Base-by-base conservation (phyloP, 2,113 vertebrate species). In the Fulmarus glacialis region DNA sequence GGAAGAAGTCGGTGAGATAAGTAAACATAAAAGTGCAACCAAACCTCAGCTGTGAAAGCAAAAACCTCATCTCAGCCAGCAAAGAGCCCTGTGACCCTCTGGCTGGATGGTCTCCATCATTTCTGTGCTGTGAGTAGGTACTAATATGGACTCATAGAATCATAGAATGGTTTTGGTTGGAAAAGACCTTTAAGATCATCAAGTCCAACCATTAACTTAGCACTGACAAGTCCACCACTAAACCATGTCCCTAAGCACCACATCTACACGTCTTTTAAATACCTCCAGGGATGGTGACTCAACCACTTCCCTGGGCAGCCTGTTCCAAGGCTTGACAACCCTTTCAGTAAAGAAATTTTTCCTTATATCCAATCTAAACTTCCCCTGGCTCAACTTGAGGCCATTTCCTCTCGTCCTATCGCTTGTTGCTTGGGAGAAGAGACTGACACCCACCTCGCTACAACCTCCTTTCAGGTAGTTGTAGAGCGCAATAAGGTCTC, bases 391-490 rank as follows among this genome's bases (percentile, higher is more conserved):
- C 38, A 53, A 53, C 48, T 27, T 34, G 29, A 48, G n/a, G 16
- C 13, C 29, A 11, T 59, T 70, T 59, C 11, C 14, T 50, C 43
- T 40, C 1, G 4, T 70, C 4, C 17, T 50, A 17, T 40, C 1
- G 1, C 23, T 40, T 29, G 36, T 17, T 27, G 40, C 22, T 22
- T 59, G 22, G n/a, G n/a, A 70, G 29, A 48, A 82, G 34, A 56
- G 9, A 32, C 27, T 0, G 2, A 47, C 21, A 11, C 12, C 53
- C n/a, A 48, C 22, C 21, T 12, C 9, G 0, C 53, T 59, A 16
- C 8, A 40, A 11, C 55, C 32, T 45, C 48, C 43, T 47, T 68
- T 13, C 32, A n/a, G 32, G 22, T 12, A 47, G 32, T 26, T 68
- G 43, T 47, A 68, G 32, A 42, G 71, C 14, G 15, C 6, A 2